Base-by-base conservation (phyloP, 2,797 vertebrate genomes). In the Myotis vivesi region DNA sequence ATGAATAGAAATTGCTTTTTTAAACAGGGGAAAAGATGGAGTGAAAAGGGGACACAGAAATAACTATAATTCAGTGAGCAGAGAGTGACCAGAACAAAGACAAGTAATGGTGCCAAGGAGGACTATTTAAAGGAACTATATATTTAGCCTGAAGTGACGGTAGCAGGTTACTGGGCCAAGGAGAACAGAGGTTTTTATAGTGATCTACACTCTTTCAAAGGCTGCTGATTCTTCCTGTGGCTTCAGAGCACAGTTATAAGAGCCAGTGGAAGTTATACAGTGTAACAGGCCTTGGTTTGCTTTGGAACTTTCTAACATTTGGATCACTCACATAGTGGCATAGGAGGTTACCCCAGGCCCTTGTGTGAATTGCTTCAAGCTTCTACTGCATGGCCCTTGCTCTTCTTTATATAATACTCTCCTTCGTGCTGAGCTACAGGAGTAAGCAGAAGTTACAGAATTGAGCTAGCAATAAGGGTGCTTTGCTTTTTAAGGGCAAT, bases 111-210 rank as follows among this genome's bases (percentile, higher is more conserved):
- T 69, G 2, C 41, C 19, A 5, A 11, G 57, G 4, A 80, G n/a
- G 11, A 57, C 68, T 88, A 4, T 72, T 77, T 80, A 68, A 84
- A 93, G 72, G 59, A 87, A 71, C 25, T 69, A 22, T 41, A 33
- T 87, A 62, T 93, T 95, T 95, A 91, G 44, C 25, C 79, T 89
- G 38, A 71, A 87, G 64, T 71, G 17, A 79, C 80, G 51, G 44
- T 28, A 64, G 12, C 53, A 76, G 59, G 22, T 82, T 94, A 71
- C 62, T 90, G 33, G 46, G 57, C 49, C 92, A 93, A 89, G 30
- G 87, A 91, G 68, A 95, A 91, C 7, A 3, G 13, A 8, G 19
- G 53, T 90, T 90, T 93, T 94, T 80, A 69, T 55, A 81, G 62
- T 75, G 86, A 36, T 86, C 28, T 75, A 59, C 30, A 93, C 1